Base-by-base conservation (phyloP, 2,888 invertebrate genomes). In the Pardosa pseudoannulata region DNA sequence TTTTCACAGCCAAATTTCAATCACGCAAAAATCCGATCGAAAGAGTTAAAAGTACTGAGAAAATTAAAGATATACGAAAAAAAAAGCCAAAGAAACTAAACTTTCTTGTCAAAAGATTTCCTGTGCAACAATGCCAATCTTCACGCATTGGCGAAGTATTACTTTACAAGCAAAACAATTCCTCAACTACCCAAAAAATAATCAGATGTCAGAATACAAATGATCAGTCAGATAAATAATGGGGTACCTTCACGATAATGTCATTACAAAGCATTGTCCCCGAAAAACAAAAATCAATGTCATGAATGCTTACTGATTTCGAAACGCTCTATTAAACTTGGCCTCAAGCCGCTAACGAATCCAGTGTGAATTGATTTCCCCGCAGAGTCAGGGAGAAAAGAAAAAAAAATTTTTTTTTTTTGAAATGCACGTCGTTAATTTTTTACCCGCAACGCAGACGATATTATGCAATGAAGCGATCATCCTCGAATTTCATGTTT, bases 321-420 rank as follows among this genome's bases (percentile, higher is more conserved):
- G 46, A 46, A 46, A 46, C 46, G 46, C 46, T 46, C 46, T 46
- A 46, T 46, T 46, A 46, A n/a, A 46, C n/a, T 46, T 46, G n/a
- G 46, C 46, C 46, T 46, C 46, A 2, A 46, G 16, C 46, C n/a
- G 2, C 11, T 6, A 36, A 36, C 36, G 9, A 36, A 36, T 36
- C 9, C 9, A 16, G 16, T 9, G 46, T 13, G 46, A 46, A 46
- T 46, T 13, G 16, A 46, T 46, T 46, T 46, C n/a, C 7, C 46
- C 46, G n/a, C 46, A 16, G n/a, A 2, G n/a, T n/a, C n/a, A n/a
- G n/a, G n/a, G n/a, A n/a, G n/a, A n/a, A n/a, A n/a, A n/a, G n/a
- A 16, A 46, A 46, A 2, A 16, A 46, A 46, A 2, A n/a, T n/a
- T n/a, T n/a, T n/a, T n/a, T n/a, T n/a, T n/a, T n/a, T n/a, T n/a